Base-by-base conservation (phyloP, 2,888 invertebrate species). In the Lydus trimaculatus region DNA sequence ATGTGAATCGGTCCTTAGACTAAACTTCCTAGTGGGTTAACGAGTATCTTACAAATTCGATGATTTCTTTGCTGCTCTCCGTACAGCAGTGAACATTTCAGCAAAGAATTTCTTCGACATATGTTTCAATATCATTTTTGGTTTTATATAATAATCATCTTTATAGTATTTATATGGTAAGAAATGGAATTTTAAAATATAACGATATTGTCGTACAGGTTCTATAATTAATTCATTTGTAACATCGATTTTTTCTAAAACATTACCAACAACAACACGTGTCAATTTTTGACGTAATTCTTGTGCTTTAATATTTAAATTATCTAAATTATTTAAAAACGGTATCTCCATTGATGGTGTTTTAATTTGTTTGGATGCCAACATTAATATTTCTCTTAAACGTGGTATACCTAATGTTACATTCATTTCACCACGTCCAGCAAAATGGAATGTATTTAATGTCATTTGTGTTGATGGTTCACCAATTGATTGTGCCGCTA, bases 381-480 rank as follows among this genome's bases (percentile, higher is more conserved):
- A 92, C 98, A 99, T 99, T 0, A 99, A 87, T 77, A 99, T 97
- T 89, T 99, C 99, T 77, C 98, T 87, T 6, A 99, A 88, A 77
- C 99, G 91, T 0, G 99, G 99, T 78, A 99, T 99, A 88, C 99
- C 99, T n/a, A 99, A 89, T 0, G 99, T 99, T 0, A 99, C 99
- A 88, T 99, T 99, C 98, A 99, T 99, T 86, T 99, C 99, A 88
- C 99, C 98, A 86, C 98, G 92, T 82, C 99, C 99, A 79, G 99
- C 99, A 85, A 99, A 99, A 84, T 99, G 99, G 86, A 99, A 99
- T 52, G 99, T 99, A 85, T 99, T 99, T 83, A 99, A 87, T 80
- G 99, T 99, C 99, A 99, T 99, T 89, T 99, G 99, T 69, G 99
- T 99, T 1, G 99, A 99, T 0, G 99, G 99, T 85, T 99, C 99